A percentile compares a stretch with the other conserved stretches of the same genome.
phyloP scores from a whole-genome alignment of 2,113 vertebrate species.

The Microtus richardsoni region DNA sequence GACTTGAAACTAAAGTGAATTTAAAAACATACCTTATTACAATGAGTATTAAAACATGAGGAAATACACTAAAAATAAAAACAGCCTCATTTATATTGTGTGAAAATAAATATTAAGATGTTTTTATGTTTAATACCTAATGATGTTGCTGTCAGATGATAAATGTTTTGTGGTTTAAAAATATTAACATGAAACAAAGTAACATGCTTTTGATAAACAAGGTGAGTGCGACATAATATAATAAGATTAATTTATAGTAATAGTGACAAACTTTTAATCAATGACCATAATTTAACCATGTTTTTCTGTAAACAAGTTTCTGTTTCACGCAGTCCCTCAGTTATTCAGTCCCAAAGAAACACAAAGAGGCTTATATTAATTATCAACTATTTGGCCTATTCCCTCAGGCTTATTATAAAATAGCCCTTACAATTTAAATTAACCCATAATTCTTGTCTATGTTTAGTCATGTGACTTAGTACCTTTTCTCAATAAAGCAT shows the following conservation, averaged over 20 bases:
- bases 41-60: constrained; percentile 13
- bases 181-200: constrained; percentile 26
- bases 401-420: too few species aligned
- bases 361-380: too few species aligned
- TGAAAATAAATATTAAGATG: constrained; percentile 42
- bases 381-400: too few species aligned
- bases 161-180: neutral
- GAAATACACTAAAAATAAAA: constrained; percentile 9
- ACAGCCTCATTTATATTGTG: neutral
- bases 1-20: constrained; percentile 20
- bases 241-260: neutral
- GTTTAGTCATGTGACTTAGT: too few species aligned
- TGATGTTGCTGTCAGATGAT: neutral
- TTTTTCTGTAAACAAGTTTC: neutral
- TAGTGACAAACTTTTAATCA: neutral
- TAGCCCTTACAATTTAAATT: too few species aligned
- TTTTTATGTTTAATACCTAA: neutral
- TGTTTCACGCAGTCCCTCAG: too few species aligned
- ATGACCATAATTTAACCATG: constrained; percentile 6
- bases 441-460: too few species aligned
- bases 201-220: constrained; percentile 32
- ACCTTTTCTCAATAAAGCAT: too few species aligned
- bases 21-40: neutral
- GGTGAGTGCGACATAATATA: neutral
- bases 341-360: too few species aligned